Evolutionary conservation across 2,797 vertebrate genomes (phyloP).

Genomic region (Alca torda): DNA sequence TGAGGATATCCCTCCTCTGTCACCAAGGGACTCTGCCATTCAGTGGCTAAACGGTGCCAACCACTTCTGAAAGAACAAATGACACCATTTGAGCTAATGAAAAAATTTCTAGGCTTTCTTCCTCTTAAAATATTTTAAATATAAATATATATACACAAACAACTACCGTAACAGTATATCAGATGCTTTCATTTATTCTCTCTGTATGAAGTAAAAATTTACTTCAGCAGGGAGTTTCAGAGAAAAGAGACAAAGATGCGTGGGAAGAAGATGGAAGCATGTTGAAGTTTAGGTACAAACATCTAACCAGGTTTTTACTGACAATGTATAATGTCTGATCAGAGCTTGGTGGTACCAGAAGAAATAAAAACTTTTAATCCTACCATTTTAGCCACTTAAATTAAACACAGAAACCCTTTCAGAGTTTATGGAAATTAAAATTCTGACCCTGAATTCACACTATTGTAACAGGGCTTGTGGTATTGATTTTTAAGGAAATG

Average conservation of each 20-base stretch:
- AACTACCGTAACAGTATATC: neutral
- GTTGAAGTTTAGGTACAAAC: neutral
- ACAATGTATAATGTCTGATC: neutral
- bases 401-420: neutral
- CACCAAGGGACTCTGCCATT: neutral
- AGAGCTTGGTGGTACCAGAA: neutral
- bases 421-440: neutral
- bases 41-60: neutral
- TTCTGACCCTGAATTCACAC: neutral
- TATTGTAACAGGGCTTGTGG: neutral
- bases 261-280: neutral
- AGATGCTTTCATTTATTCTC: neutral
- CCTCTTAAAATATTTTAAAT: neutral
- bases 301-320: neutral
- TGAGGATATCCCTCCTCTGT: neutral
- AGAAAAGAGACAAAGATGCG: neutral
- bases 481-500: neutral
- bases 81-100: neutral
- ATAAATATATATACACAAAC: neutral
- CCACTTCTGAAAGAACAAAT: neutral
- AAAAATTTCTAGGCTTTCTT: neutral
- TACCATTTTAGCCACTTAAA: neutral
- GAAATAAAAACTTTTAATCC: neutral
- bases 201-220: neutral
- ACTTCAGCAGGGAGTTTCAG: neutral